Conservation (phyloP, 2,888 invertebrate species). For the Rutpela maculata region DNA sequence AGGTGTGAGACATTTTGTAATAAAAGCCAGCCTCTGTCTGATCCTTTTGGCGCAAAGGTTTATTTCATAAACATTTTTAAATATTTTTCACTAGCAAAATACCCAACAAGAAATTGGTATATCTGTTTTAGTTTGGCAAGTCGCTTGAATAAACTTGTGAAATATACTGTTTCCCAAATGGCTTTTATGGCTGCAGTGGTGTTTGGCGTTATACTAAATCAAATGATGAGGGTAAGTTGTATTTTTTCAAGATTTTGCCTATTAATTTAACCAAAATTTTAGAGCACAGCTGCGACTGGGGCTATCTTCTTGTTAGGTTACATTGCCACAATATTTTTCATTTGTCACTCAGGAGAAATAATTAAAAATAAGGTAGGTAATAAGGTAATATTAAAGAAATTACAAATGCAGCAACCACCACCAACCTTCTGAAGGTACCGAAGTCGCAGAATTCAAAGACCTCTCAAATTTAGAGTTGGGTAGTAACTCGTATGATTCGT, state of each 20-base stretch:
- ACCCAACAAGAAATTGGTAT: too few relatives aligned
- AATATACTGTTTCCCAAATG: background rate
- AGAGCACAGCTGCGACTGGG: background rate
- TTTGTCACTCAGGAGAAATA: background rate
- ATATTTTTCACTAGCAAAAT: too few relatives aligned
- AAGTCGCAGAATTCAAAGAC: too few relatives aligned
- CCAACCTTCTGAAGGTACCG: too few relatives aligned
- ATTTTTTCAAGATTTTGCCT: background rate
- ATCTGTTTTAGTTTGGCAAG: conserved; percentile 11
- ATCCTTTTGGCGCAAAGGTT: too few relatives aligned
- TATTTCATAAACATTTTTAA: too few relatives aligned
- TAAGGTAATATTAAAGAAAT: background rate
- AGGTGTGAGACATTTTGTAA: too few relatives aligned
- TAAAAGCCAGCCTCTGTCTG: too few relatives aligned
- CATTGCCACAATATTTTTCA: background rate
- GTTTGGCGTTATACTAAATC: conserved; percentile 1
- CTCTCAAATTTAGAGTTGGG: too few relatives aligned
- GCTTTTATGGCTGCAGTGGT: background rate
- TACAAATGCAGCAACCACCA: too few relatives aligned
- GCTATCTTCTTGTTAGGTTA: background rate
- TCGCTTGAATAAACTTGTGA: background rate
- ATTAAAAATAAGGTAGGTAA: background rate
- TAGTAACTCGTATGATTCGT: too few relatives aligned
- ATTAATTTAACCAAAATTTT: background rate
- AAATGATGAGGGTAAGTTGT: background rate